Evolutionary conservation across 1,140 invertebrate species (phyloP).

Genomic region (Episyrphus balteatus): DNA sequence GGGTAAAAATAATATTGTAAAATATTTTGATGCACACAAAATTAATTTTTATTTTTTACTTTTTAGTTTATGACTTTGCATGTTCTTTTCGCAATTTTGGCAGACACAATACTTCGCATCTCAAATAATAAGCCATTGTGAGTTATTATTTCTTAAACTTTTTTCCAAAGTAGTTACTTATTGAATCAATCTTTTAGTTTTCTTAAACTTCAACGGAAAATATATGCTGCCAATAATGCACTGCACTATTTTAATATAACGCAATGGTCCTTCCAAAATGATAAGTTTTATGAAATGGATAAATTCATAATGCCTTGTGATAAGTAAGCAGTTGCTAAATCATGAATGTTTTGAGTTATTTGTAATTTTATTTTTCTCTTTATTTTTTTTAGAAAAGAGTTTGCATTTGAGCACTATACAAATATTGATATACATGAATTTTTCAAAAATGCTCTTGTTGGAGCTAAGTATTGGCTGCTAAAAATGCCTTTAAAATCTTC

Average conservation of each 20-base stretch:
- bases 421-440: slow-evolving; percentile 38
- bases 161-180: neutral
- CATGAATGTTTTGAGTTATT: too few relatives aligned
- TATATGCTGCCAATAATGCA: slow-evolving; percentile 63
- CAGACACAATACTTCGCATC: slow-evolving; percentile 32
- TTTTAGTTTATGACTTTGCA: slow-evolving; percentile 26
- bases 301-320: slow-evolving; percentile 50
- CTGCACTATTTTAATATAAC: slow-evolving; percentile 68
- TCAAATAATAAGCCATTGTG: slow-evolving; percentile 62
- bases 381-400: slow-evolving; percentile 8
- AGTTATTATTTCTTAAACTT: slow-evolving; percentile 28
- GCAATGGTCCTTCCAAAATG: slow-evolving; percentile 71
- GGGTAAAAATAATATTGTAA: slow-evolving; percentile 37
- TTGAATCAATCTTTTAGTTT: slow-evolving; percentile 40
- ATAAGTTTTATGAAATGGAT: slow-evolving; percentile 55
- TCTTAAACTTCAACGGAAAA: slow-evolving; percentile 64
- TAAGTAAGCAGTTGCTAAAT: slow-evolving; percentile 50
- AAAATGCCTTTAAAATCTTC: slow-evolving; percentile 43
- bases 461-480: slow-evolving; percentile 45
- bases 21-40: neutral
- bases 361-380: slow-evolving; percentile 10
- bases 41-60: neutral
- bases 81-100: slow-evolving; percentile 24
- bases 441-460: slow-evolving; percentile 42
- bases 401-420: slow-evolving; percentile 34